phyloP scores from a whole-genome alignment of 2,888 invertebrate genomes.

The Drosophila cracens region DNA sequence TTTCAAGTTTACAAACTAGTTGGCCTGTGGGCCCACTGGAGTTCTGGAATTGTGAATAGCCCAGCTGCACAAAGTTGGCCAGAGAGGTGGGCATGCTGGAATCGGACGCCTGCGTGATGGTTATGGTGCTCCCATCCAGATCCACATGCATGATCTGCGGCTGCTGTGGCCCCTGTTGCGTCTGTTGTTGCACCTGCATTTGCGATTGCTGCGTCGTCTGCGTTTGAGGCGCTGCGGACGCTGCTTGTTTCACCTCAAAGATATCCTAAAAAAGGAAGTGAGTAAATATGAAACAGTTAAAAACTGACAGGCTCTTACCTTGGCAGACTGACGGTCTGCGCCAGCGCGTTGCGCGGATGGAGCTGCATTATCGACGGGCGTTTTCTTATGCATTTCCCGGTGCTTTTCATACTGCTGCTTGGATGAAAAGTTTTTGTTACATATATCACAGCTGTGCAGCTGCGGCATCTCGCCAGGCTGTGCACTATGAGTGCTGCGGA shows the following conservation, averaged over 20 bases:
- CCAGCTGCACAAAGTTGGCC: slow-evolving; percentile 82
- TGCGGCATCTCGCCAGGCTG: slow-evolving; percentile 81
- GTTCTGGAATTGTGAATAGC: slow-evolving; percentile 83
- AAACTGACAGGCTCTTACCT: neutral
- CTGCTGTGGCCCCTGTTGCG: slow-evolving; percentile 55
- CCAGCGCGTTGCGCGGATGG: slow-evolving; percentile 17
- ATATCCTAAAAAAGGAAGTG: slow-evolving; percentile 28
- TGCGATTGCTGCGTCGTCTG: slow-evolving; percentile 49
- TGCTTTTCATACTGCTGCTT: slow-evolving; percentile 89
- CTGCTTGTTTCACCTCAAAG: slow-evolving; percentile 43
- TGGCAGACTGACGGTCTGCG: slow-evolving; percentile 17
- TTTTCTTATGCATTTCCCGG: slow-evolving; percentile 86
- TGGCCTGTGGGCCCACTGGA: slow-evolving; percentile 77
- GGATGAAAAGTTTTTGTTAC: slow-evolving; percentile 88
- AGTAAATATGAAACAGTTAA: neutral
- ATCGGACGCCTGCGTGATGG: slow-evolving; percentile 83
- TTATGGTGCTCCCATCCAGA: slow-evolving; percentile 82
- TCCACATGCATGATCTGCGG: slow-evolving; percentile 84
- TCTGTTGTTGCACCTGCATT: slow-evolving; percentile 51
- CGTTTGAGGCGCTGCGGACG: slow-evolving; percentile 30
- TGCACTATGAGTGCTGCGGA: slow-evolving; percentile 80
- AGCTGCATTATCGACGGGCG: slow-evolving; percentile 43
- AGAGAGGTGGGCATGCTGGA: slow-evolving; percentile 82
- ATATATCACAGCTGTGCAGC: slow-evolving; percentile 88
- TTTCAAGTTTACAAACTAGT: slow-evolving; percentile 81